Percentiles rank a stretch among this genome's conserved stretches.
Evolutionary conservation across 2,797 vertebrate genomes (phyloP).

Genomic region (Tokudaia tokunoshimensis): DNA sequence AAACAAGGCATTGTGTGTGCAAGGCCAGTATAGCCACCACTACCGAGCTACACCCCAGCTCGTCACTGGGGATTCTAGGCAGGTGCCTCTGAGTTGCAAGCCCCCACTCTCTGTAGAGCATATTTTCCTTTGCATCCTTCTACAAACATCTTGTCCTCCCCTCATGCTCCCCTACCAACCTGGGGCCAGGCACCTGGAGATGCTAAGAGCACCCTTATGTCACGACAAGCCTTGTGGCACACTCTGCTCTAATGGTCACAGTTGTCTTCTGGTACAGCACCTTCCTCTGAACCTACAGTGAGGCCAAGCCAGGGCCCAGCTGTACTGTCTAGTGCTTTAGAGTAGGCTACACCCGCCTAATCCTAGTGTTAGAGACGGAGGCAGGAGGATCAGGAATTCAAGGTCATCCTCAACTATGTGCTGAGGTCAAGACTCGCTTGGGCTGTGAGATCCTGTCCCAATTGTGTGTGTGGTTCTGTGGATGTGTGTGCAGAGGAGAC

Average conservation of each 20-base stretch:
- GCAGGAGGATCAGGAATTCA: neutral
- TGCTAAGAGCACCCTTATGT: accelerated
- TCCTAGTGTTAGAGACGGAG: neutral
- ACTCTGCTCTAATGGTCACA: neutral
- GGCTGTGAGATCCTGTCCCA: neutral
- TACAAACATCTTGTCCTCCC: neutral
- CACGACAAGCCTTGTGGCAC: neutral
- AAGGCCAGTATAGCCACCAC: neutral
- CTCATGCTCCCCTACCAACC: neutral
- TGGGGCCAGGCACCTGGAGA: neutral
- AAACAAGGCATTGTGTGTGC: neutral
- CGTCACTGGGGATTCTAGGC: neutral
- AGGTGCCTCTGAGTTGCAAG: neutral
- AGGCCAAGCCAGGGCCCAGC: neutral
- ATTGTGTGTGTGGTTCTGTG: neutral
- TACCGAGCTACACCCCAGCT: neutral
- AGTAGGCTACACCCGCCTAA: neutral
- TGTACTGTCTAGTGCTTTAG: neutral
- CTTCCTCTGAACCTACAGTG: neutral
- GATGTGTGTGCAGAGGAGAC: neutral
- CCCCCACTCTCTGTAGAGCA: neutral
- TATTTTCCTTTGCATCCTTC: neutral
- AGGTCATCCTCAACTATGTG: neutral
- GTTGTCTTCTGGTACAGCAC: neutral
- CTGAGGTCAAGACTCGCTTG: neutral